These are phyloP conservation scores for Hexactinellida sp. DNA, from an alignment of 37 sponge, comb jelly and placozoan genomes.

Conservation along the genomic window DNA sequence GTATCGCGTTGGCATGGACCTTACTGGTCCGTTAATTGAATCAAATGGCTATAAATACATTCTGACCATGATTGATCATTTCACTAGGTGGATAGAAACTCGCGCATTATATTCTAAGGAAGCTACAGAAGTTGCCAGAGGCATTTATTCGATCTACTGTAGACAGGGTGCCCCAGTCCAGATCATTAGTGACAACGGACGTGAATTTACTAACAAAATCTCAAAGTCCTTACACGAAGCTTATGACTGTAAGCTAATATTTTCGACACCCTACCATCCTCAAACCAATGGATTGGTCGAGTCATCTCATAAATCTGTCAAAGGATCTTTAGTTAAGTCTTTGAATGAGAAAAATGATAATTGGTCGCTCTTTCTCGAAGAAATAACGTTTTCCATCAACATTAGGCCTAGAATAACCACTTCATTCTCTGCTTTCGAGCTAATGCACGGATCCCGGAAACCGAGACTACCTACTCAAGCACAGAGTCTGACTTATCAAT, in stretches of 20 bases:
- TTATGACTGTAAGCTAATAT: neutral
- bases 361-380: neutral
- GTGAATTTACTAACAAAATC: neutral
- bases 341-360: neutral
- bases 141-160: neutral
- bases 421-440: constrained; percentile 11
- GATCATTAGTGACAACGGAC: constrained; percentile 5
- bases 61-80: neutral
- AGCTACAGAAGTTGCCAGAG: neutral
- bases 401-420: neutral
- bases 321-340: too few relatives aligned
- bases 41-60: neutral
- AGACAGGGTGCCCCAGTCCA: neutral
- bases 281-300: too few relatives aligned
- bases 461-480: neutral
- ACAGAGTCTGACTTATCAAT: neutral
- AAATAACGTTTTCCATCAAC: neutral
- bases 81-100: neutral
- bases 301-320: too few relatives aligned
- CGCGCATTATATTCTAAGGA: neutral
- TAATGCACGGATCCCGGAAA: neutral
- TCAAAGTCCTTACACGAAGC: neutral
- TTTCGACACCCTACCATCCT: too few relatives aligned
- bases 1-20: neutral
- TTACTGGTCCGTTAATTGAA: neutral